Evolutionary conservation across 2,797 vertebrate genomes (phyloP), one percentile per base, ranked within the genome.

Genomic region (Karalla daura): DNA sequence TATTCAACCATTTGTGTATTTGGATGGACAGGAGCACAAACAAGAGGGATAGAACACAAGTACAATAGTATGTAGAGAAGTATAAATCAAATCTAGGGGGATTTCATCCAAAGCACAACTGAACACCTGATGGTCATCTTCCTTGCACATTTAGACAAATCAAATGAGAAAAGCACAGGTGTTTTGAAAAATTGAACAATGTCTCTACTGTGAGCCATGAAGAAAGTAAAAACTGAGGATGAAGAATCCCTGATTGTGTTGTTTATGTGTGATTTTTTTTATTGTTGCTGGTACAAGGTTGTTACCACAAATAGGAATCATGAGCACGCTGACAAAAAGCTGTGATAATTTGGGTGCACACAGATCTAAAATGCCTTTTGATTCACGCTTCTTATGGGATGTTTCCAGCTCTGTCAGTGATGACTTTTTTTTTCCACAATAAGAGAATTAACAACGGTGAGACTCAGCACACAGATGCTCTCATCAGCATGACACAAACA

Each of bases 401-500:
- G 52, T 47, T 12, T 18, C 18, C n/a, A 37, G 17, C 60, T 51
- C 30, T 28, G 24, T 33, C 53, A 21, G 17, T 24, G 37, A 18
- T 39, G 3, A 28, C 28, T 11, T 24, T 58, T 24, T 58, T 51
- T 10, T 23, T 13, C 6, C 9, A 56, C 39, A 60, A 63, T 20
- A 14, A 54, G 24, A n/a, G 49, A 20, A 63, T 65, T 28, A 46
- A 39, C 28, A 63, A 18, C 51, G 47, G 27, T 23, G 40, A 46
- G 7, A 40, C 21, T 46, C 20, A 15, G n/a, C 50, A 43, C 52
- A 35, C 35, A 63, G 41, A 30, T 66, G 20, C 35, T 53, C 39
- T 61, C 33, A 47, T 49, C 10, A 46, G 50, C 59, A 63, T 46
- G 43, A 59, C 12, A 39, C 46, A 1, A 58, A 63, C 32, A 62